Evolutionary conservation across 2,113 vertebrate genomes (phyloP).

Genomic region (Gasterosteus nipponicus): DNA sequence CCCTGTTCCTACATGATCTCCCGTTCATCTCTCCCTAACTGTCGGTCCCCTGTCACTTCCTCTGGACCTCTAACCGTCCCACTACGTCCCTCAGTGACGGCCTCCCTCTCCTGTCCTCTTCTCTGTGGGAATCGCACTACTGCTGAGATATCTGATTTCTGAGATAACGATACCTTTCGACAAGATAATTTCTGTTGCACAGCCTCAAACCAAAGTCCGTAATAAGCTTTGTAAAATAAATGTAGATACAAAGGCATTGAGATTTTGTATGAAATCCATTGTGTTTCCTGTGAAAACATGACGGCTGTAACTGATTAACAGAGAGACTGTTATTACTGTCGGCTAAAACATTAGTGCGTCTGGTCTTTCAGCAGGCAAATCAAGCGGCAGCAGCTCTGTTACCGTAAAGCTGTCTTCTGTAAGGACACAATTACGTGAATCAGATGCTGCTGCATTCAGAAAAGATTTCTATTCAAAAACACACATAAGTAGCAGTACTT

Average conservation of each 20-base stretch:
- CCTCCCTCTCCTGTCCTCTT: background rate
- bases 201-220: conserved; percentile 19
- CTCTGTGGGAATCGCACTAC: background rate
- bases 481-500: background rate
- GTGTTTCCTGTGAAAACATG: conserved; percentile 2
- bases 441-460: background rate
- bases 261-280: background rate
- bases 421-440: background rate
- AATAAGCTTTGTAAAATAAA: conserved; percentile 24
- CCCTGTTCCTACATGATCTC: conserved; percentile 15
- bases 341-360: background rate
- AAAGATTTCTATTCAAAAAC: background rate
- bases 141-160: conserved; percentile 4
- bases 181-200: conserved; percentile 5
- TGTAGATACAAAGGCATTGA: background rate
- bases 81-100: background rate
- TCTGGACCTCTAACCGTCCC: conserved; percentile 4
- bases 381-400: background rate
- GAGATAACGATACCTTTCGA: conserved; percentile 27
- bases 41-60: conserved; percentile 18
- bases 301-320: background rate
- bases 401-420: background rate
- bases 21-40: conserved; percentile 1
- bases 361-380: conserved; percentile 31
- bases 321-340: background rate